Evolutionary conservation across 2,888 invertebrate genomes (phyloP).

Genomic region (Anoplius nigerrimus): DNA sequence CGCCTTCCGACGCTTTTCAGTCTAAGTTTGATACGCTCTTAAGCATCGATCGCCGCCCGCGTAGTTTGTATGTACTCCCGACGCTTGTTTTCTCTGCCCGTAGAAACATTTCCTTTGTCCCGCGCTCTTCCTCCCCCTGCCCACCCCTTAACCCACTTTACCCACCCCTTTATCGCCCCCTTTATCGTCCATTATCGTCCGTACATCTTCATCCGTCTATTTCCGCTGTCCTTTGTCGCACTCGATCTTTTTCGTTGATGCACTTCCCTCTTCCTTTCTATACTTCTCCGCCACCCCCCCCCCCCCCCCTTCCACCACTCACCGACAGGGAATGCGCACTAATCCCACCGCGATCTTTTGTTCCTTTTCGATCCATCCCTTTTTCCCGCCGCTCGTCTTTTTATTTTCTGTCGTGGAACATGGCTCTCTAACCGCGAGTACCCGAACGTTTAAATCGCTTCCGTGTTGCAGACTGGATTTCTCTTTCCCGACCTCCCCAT

Average conservation of each 20-base stretch:
- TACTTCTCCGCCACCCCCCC: not conserved
- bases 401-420: not conserved
- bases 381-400: not conserved
- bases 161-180: too few relatives aligned
- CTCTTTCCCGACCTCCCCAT: not conserved
- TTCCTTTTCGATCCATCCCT: too few relatives aligned
- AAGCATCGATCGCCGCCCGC: too few relatives aligned
- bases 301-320: not conserved
- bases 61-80: too few relatives aligned
- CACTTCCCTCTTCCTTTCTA: not conserved
- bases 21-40: too few relatives aligned
- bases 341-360: too few relatives aligned
- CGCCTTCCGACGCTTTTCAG: too few relatives aligned
- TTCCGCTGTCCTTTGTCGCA: not conserved
- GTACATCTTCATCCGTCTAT: not conserved
- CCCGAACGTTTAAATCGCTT: constrained; percentile 7
- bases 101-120: too few relatives aligned
- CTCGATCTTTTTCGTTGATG: not conserved
- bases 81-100: too few relatives aligned
- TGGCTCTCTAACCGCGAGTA: constrained; percentile 1
- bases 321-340: not conserved
- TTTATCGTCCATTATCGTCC: too few relatives aligned
- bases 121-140: too few relatives aligned
- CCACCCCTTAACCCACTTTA: too few relatives aligned
- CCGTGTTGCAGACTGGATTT: constrained; percentile 3